These are phyloP conservation scores for Formica aserva DNA, from an alignment of 2,888 invertebrate genomes.

Conservation along the genomic window DNA sequence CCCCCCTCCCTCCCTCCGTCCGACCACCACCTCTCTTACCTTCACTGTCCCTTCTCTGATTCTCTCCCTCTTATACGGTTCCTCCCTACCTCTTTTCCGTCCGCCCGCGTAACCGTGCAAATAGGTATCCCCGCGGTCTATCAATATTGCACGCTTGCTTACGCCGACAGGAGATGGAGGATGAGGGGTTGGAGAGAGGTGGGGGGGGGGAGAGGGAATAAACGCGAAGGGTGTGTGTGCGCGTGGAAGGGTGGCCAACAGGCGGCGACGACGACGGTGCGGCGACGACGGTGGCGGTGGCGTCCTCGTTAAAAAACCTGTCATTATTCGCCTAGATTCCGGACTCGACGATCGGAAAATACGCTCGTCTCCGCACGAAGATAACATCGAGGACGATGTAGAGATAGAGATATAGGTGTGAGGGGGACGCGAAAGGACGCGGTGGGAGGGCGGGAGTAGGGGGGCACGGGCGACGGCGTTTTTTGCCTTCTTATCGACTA, in stretches of 20 bases:
- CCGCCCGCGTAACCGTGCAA: conserved; percentile 67
- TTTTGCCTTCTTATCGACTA: conserved; percentile 52
- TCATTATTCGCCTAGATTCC: conserved; percentile 73
- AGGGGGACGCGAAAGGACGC: not conserved
- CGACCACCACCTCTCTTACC: conserved; percentile 38
- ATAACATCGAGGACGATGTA: conserved; percentile 14
- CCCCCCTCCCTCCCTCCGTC: not conserved
- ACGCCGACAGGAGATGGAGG: conserved; percentile 49
- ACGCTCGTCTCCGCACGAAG: conserved; percentile 66
- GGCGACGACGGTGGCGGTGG: not conserved
- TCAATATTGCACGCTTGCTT: conserved; percentile 75
- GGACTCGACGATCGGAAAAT: conserved; percentile 72
- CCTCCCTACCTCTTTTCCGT: conserved; percentile 36
- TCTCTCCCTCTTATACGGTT: conserved; percentile 50
- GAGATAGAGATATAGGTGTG: not conserved
- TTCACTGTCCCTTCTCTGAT: conserved; percentile 49
- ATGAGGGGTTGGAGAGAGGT: too few relatives aligned
- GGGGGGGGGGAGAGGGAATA: conserved; percentile 14
- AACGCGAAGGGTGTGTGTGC: conserved; percentile 45
- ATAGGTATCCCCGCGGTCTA: conserved; percentile 74
- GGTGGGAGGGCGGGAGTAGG: too few relatives aligned
- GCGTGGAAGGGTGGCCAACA: conserved; percentile 46
- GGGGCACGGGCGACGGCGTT: not conserved
- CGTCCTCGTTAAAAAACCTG: conserved; percentile 74
- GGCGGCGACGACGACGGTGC: not conserved